Base-by-base conservation (phyloP, 1,140 invertebrate genomes). In the Mamestra configurata region DNA sequence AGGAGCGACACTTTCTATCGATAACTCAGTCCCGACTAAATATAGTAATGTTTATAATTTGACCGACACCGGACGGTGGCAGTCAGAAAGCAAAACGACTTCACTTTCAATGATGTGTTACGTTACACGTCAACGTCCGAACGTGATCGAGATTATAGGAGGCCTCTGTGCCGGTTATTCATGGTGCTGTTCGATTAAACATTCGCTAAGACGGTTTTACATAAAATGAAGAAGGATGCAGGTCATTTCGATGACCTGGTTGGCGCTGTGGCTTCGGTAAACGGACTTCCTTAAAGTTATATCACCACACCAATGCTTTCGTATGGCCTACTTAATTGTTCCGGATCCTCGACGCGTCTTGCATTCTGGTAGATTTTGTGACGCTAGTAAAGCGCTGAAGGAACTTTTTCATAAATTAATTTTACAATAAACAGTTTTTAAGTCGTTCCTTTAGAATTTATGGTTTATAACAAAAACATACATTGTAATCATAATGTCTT, bases 61-160 rank as follows among this genome's bases (percentile, higher is more conserved):
- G 53, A 72, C 71, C 24, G 73, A 43, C 70, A 77, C 31, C 61
- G 77, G 35, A 79, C 71, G 79, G 77, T 61, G 68, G 70, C 75
- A 81, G 79, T 84, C 87, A 91, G 90, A 92, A 92, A 92, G 90
- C 87, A 92, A 88, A 86, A 91, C 90, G 84, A 77, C 79, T 80
- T 89, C 88, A 86, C 91, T 92, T 92, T 92, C 90, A 77, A 82
- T 80, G 77, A 64, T 61, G 53, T 75, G 81, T 87, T 83, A 85
- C 83, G 81, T 84, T 77, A 84, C 79, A 77, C 82, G 90, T 89
- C 86, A 86, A 86, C 83, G 88, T 76, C 90, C 89, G 76, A 55
- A 68, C 51, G 61, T 76, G 73, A 76, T 61, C 57, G 57, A 40
- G 31, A 76, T 76, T 76, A 76, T 76, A 61, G 35, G 49, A 79